Base-by-base conservation (phyloP, 37 sponge, comb jelly and placozoan genomes). In the Spongilla lacustris region DNA sequence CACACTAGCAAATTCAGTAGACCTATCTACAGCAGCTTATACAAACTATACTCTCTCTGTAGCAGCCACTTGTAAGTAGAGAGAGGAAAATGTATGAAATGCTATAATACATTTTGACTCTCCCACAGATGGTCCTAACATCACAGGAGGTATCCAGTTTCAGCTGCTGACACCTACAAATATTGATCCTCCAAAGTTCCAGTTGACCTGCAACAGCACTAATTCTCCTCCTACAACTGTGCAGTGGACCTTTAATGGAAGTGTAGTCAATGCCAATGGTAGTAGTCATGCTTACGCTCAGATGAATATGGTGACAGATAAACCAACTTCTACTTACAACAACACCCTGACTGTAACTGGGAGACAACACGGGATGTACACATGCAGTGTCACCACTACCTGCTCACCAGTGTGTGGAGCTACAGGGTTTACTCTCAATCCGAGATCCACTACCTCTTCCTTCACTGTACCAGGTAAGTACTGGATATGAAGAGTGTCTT, bases 191-290 rank as follows among this genome's bases (percentile, higher is more conserved):
- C 79, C 79, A 33, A 50, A 25, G 21, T 78, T 78, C 50, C 27
- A 26, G 5, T 26, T 78, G 26, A 78, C 46, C 26, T 78, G 46
- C 28, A 37, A 8, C 29, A 50, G 58, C 49, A 38, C 58, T 17
- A 24, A 19, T 25, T 78, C 50, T 46, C 79, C 79, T 48, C 79
- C 79, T 17, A 78, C 79, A 34, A 25, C n/a, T 23, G 49, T 78
- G 26, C 41, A 78, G n/a, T 78, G 79, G 79, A 78, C 79, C n/a
- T 50, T 50, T 25, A 46, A 78, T 78, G 79, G 79, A 26, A 28
- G 25, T 50, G 79, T 27, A 32, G 24, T 75, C 24, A 46, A 46
- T 46, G 76, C 30, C 24, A 29, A 33, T 24, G 76, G 76, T 23
- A 30, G 31, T 23, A 29, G 24, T 36, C 34, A 75, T 32, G 36